Percentiles rank a stretch among this genome's conserved stretches.
Conservation (phyloP, 2,113 vertebrate species). For the Etia nguti region DNA sequence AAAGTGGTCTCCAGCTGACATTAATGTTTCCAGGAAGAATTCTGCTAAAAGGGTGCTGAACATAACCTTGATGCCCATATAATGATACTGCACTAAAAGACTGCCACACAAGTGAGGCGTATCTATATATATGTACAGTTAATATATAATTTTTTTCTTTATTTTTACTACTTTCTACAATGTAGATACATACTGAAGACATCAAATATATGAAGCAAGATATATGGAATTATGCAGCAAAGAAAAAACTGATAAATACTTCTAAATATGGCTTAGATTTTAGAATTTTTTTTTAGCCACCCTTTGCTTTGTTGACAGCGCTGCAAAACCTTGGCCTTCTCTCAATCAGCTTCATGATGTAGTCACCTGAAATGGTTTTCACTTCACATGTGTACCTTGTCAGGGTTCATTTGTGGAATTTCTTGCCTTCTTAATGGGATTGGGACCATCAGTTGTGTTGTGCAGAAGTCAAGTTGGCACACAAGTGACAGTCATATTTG, state of each 20-base stretch:
- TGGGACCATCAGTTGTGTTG: fast-evolving
- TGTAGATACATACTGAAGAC: neutral
- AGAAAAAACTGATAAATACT: neutral
- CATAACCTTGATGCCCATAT: neutral
- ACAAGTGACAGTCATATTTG: neutral
- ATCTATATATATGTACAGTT: neutral
- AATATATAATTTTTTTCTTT: neutral
- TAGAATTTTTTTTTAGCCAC: fast-evolving
- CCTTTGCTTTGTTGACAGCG: neutral
- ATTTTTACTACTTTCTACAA: neutral
- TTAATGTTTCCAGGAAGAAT: neutral
- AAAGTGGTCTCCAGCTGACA: neutral
- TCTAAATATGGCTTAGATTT: neutral
- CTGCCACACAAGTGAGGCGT: neutral
- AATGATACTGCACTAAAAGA: neutral
- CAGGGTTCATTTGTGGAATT: neutral
- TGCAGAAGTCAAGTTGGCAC: neutral
- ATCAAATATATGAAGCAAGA: neutral
- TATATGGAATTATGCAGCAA: neutral
- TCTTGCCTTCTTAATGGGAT: neutral
- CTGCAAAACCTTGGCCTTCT: neutral
- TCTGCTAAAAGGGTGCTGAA: neutral
- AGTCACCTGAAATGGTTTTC: neutral
- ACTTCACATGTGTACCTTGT: neutral
- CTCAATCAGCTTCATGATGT: neutral